Conservation (phyloP, 1,140 invertebrate genomes). For the Drosophila obscura region DNA sequence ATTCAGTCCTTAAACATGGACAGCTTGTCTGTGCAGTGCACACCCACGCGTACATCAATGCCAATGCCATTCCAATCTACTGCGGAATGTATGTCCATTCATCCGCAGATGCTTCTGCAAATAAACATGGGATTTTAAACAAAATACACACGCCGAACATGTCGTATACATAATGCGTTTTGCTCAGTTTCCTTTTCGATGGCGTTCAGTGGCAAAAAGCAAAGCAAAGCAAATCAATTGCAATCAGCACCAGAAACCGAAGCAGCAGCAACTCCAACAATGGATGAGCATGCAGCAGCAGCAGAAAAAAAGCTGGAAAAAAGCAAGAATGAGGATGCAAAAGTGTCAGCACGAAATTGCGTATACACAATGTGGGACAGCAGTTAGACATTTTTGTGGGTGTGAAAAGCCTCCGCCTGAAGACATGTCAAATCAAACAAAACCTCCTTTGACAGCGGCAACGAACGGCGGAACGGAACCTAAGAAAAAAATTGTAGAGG, state of each 20-base stretch:
- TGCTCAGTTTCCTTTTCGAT: neutral
- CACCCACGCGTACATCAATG: neutral
- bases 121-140: conserved; percentile 3
- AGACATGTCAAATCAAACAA: conserved; percentile 52
- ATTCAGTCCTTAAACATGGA: conserved; percentile 6
- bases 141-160: conserved; percentile 11
- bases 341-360: conserved; percentile 25
- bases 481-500: conserved; percentile 8
- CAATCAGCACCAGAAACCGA: conserved; percentile 12
- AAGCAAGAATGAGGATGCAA: neutral
- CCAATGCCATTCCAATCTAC: conserved; percentile 17
- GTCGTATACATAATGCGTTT: conserved; percentile 24
- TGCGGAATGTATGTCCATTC: conserved; percentile 31
- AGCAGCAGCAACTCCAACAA: conserved; percentile 1
- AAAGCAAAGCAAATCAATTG: conserved; percentile 25
- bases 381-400: conserved; percentile 8
- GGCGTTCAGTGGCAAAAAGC: neutral
- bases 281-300: conserved; percentile 22
- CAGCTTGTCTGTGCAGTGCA: conserved; percentile 2
- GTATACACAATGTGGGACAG: conserved; percentile 39
- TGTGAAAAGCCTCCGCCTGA: neutral
- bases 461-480: conserved; percentile 6
- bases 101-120: conserved; percentile 24
- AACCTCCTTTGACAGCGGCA: conserved; percentile 60
- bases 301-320: neutral